phyloP scores from a whole-genome alignment of 2,113 vertebrate species.

The Microcebus murinus region DNA sequence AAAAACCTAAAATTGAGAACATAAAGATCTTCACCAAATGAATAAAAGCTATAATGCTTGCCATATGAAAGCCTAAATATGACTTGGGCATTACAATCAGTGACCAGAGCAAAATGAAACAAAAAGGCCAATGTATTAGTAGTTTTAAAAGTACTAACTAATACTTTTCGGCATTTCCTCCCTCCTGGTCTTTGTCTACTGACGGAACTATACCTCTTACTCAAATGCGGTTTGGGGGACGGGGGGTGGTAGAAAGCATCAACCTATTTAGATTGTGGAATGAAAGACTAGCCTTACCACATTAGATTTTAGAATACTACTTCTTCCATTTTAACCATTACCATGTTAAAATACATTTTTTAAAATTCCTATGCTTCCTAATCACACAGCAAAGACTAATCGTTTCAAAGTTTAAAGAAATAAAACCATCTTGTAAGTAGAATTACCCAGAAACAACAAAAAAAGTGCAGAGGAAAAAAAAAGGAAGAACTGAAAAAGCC shows the following conservation, averaged over 20 bases:
- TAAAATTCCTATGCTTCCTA: not conserved
- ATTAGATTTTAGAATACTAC: not conserved
- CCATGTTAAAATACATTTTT: not conserved
- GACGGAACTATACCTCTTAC: not conserved
- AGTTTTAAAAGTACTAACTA: not conserved
- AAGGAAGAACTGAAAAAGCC: not conserved
- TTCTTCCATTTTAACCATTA: not conserved
- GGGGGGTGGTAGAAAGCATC: not conserved
- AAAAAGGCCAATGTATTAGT: not conserved
- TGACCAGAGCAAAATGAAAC: not conserved
- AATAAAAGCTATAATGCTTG: conserved; percentile 19
- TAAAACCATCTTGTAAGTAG: not conserved
- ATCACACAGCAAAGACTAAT: not conserved
- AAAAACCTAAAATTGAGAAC: not conserved
- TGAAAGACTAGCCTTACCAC: not conserved
- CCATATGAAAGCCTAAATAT: not conserved
- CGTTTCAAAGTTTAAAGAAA: conserved; percentile 31
- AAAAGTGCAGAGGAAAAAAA: not conserved
- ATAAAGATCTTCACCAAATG: not conserved
- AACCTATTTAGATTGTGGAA: not conserved
- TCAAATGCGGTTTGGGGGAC: not conserved
- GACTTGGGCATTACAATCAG: not conserved
- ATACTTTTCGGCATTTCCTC: not conserved
- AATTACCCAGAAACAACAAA: not conserved
- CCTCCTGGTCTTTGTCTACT: not conserved